A percentile compares a stretch with the other conserved stretches of the same genome.
Evolutionary conservation across 2,888 invertebrate species (phyloP).

Genomic region (Crocallis elinguaria): DNA sequence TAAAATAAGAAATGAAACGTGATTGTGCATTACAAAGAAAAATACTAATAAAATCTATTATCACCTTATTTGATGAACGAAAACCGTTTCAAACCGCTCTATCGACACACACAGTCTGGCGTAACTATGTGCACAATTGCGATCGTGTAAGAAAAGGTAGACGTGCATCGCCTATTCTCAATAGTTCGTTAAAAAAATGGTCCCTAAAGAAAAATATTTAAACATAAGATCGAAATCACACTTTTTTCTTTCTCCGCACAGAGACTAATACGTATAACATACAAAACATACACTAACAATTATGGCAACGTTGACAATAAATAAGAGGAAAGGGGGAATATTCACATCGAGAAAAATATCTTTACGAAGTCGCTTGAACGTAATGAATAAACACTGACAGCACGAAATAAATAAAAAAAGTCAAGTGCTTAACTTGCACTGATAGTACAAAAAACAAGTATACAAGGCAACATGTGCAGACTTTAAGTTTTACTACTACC

Average conservation of each 20-base stretch:
- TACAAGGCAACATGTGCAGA: conserved; percentile 85
- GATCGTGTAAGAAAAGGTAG: conserved; percentile 47
- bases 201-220: conserved; percentile 79
- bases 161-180: conserved; percentile 60
- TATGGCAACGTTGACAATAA: conserved; percentile 85
- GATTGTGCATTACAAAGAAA: conserved; percentile 79
- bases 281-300: conserved; percentile 82
- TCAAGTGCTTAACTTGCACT: conserved; percentile 68
- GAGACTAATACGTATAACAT: conserved; percentile 80
- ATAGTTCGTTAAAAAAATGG: conserved; percentile 72
- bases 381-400: conserved; percentile 66
- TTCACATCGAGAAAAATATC: conserved; percentile 68
- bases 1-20: conserved; percentile 62
- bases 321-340: conserved; percentile 72
- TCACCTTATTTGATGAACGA: conserved; percentile 68
- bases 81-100: conserved; percentile 46
- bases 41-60: conserved; percentile 70
- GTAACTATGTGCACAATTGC: conserved; percentile 55
- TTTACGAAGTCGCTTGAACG: conserved; percentile 41
- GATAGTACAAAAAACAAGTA: conserved; percentile 74
- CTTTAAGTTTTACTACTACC: conserved; percentile 81
- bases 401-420: conserved; percentile 71
- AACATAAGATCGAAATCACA: conserved; percentile 78
- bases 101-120: conserved; percentile 65
- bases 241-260: conserved; percentile 63